Evolutionary conservation across 2,113 vertebrate species (phyloP).

Genomic region (Bos indicus): DNA sequence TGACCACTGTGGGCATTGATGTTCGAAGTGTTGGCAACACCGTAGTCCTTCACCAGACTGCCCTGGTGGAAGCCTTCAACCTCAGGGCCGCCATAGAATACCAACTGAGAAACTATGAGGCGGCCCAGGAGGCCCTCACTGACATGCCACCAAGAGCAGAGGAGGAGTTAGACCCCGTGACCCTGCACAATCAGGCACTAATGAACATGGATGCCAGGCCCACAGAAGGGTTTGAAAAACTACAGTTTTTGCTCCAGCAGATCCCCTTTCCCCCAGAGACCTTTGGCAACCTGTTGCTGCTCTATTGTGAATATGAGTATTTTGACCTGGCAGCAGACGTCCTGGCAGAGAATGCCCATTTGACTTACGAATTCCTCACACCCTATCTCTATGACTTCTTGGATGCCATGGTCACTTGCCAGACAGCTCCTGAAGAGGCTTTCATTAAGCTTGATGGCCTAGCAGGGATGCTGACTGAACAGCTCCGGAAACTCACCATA

Average conservation of each 20-base stretch:
- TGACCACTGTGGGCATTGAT: slow-evolving; percentile 93
- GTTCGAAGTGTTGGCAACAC: slow-evolving; percentile 96
- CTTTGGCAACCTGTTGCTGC: slow-evolving; percentile 94
- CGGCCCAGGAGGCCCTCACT: slow-evolving; percentile 90
- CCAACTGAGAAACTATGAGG: slow-evolving; percentile 89
- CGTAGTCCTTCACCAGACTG: slow-evolving; percentile 90
- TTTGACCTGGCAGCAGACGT: slow-evolving; percentile 96
- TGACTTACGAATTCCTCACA: slow-evolving; percentile 94
- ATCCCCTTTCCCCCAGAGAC: slow-evolving; percentile 93
- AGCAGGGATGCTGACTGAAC: slow-evolving; percentile 87
- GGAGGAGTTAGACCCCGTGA: slow-evolving; percentile 95
- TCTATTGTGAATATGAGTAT: slow-evolving; percentile 93
- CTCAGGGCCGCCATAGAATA: slow-evolving; percentile 96
- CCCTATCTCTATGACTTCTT: slow-evolving; percentile 95
- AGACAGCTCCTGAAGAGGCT: slow-evolving; percentile 95
- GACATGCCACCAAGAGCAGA: slow-evolving; percentile 95
- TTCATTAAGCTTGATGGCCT: slow-evolving; percentile 93
- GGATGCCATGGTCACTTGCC: slow-evolving; percentile 93
- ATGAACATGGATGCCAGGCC: slow-evolving; percentile 95
- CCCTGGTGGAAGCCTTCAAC: slow-evolving; percentile 96
- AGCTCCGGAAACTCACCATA: slow-evolving; percentile 88
- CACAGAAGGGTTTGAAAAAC: slow-evolving; percentile 94
- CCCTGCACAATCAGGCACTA: slow-evolving; percentile 95
- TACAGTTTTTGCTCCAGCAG: slow-evolving; percentile 95
- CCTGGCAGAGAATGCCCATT: slow-evolving; percentile 94